Evolutionary conservation across 1,140 invertebrate genomes (phyloP), one percentile per base, ranked within the genome.

Genomic region (Palaemon carinicauda): DNA sequence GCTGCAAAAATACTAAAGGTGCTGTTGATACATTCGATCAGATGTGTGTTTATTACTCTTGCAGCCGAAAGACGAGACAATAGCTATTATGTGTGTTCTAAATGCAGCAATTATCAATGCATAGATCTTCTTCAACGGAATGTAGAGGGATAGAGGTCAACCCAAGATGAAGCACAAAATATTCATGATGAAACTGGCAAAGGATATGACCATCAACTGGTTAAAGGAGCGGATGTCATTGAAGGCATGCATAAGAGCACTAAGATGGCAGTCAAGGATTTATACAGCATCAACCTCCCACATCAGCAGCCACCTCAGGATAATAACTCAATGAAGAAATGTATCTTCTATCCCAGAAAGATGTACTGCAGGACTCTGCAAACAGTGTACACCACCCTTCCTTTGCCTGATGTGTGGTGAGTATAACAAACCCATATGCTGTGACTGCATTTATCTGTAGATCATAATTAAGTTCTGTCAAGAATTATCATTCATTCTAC

Each of bases 401-500:
- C 9, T 50, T 5, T n/a, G 31, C 75, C 41, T 31, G 75, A 5
- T 78, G 75, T 78, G 19, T 78, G 75, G 75, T 78, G 75, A 78
- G 19, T 31, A 78, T 41, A 31, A 9, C 75, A 50, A 9, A 78
- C 29, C 33, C 33, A 60, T 60, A 3, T 60, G 54, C 54, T 4
- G 54, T 60, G 54, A 60, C 54, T 60, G 54, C 2, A 3, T n/a
- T n/a, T n/a, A n/a, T n/a, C n/a, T 41, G 7, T 78, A 78, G 75
- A 52, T 78, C 31, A 7, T 78, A 78, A 19, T 78, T 5, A 78
- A 78, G 75, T 78, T 50, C 27, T 78, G 75, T 52, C 75, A 17
- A 78, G 75, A 31, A 78, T 7, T 78, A 78, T 78, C n/a, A 78
- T 41, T 78, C 75, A 7, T 78, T 78, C 41, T 78, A 78, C 75